A percentile compares a stretch with the other conserved stretches of the same genome.
phyloP scores from a whole-genome alignment of 2,888 invertebrate genomes.

The Cephus pygmeus region DNA sequence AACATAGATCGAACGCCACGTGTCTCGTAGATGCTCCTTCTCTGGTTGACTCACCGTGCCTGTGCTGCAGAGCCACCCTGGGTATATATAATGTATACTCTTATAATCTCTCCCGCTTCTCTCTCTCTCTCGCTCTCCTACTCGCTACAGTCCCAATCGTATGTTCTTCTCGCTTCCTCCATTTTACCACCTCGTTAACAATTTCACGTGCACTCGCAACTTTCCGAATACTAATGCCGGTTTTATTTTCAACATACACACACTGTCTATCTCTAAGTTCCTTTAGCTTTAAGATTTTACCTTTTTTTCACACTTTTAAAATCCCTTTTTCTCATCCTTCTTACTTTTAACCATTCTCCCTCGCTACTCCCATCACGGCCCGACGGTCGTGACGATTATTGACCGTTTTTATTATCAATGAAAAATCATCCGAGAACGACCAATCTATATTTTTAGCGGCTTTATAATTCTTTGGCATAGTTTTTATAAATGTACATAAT shows the following conservation, averaged over 20 bases:
- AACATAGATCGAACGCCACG: slow-evolving; percentile 7
- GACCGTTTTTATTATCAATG: background rate
- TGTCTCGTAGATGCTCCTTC: slow-evolving; percentile 31
- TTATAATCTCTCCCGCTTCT: background rate
- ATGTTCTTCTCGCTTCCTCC: background rate
- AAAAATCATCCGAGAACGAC: slow-evolving; percentile 26
- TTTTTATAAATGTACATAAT: slow-evolving; percentile 42
- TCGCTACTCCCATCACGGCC: background rate
- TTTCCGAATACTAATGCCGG: slow-evolving; percentile 4
- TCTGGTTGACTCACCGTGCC: slow-evolving; percentile 40
- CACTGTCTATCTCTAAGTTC: background rate
- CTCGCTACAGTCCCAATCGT: slow-evolving; percentile 21
- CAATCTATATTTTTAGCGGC: slow-evolving; percentile 34
- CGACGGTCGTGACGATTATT: background rate
- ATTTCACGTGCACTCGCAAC: background rate
- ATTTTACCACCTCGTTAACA: background rate
- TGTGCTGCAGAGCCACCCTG: slow-evolving; percentile 42
- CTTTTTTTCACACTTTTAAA: background rate
- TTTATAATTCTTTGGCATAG: slow-evolving; percentile 48
- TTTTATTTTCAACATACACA: slow-evolving; percentile 15
- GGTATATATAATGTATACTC: slow-evolving; percentile 7
- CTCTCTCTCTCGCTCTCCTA: slow-evolving; percentile 1
- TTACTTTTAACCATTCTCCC: slow-evolving; percentile 27
- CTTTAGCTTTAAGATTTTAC: slow-evolving; percentile 1
- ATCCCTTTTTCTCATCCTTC: background rate